Evolutionary conservation across 92 coral and sea anemone species (phyloP).

Genomic region (Zoanthus sociatus): DNA sequence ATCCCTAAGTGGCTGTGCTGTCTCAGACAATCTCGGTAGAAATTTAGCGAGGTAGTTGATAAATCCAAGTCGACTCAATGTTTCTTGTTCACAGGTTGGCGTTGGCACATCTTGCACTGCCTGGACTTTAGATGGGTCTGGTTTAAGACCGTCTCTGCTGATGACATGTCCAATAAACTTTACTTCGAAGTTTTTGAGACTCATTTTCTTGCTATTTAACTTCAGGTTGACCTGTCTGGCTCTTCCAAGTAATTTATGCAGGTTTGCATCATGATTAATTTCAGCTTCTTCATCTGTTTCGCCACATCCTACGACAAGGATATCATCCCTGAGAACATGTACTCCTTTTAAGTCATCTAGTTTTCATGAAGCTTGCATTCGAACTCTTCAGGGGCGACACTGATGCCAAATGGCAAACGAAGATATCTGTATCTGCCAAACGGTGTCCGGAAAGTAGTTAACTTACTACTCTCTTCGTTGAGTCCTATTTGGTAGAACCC

Average conservation of each 20-base stretch:
- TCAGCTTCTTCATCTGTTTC: constrained; percentile 61
- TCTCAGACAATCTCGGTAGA: no score
- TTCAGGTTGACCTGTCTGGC: constrained; percentile 47
- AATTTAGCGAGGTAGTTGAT: no score
- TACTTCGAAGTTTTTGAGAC: constrained; percentile 15
- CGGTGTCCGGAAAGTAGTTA: constrained; percentile 49
- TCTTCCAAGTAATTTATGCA: constrained; percentile 32
- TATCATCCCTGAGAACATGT: no score
- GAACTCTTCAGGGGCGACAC: constrained; percentile 62
- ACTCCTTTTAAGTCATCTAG: no score
- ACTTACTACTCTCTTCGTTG: constrained; percentile 56
- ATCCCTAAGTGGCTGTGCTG: no score
- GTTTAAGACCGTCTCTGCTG: constrained; percentile 54
- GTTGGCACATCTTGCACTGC: constrained; percentile 46
- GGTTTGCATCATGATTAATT: constrained; percentile 1
- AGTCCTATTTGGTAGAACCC: no score
- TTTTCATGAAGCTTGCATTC: no score
- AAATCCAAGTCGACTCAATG: background rate
- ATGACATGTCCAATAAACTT: no score
- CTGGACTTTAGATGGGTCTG: constrained; percentile 36
- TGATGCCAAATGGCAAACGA: no score
- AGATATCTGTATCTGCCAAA: no score
- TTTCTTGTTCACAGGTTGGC: constrained; percentile 55
- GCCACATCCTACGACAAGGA: background rate
- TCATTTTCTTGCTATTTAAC: constrained; percentile 27